phyloP scores from a whole-genome alignment of 2,113 vertebrate genomes.

The Bos taurus region ARS-UCD2.0 NC_037351.1:34690001-34690500 shows the following conservation, averaged over 20 bases:
- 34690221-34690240: neutral
- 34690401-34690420: neutral
- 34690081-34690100: constrained; percentile 79
- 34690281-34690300: neutral
- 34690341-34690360: neutral
- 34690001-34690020: constrained; percentile 91
- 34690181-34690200: neutral
- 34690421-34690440: neutral
- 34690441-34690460: neutral
- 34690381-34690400: neutral
- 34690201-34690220: neutral
- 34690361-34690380: neutral
- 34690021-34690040: constrained; percentile 90
- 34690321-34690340: neutral
- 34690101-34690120: constrained; percentile 41
- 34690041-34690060: constrained; percentile 96
- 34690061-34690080: constrained; percentile 73
- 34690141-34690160: neutral
- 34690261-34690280: neutral
- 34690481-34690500: neutral
- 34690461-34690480: neutral
- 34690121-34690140: neutral
- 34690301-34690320: neutral
- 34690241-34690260: neutral
- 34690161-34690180: neutral